Percentiles rank a stretch among this genome's conserved stretches.
Conservation (phyloP, 2,113 vertebrate genomes). For the Rhabdomys dilectus region DNA sequence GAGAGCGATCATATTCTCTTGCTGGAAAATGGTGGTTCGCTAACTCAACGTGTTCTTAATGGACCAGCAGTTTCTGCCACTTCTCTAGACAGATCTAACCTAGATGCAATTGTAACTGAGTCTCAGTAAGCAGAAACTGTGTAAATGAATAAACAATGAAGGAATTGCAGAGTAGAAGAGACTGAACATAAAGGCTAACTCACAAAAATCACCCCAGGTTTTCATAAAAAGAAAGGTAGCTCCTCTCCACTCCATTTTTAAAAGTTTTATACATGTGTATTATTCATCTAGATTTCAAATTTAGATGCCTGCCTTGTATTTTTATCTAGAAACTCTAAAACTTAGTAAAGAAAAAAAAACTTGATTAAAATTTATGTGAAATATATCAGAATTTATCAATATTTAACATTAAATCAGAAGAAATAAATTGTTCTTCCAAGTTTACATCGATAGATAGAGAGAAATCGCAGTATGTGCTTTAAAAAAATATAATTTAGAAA, state of each 20-base stretch:
- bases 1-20: background rate
- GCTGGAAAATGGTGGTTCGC: background rate
- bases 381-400: background rate
- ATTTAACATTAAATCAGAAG: background rate
- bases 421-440: constrained; percentile 43
- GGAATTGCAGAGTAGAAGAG: background rate
- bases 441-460: background rate
- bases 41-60: background rate
- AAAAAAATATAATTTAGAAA: constrained; percentile 52
- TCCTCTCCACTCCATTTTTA: background rate
- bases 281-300: constrained; percentile 48
- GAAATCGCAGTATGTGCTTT: constrained; percentile 1
- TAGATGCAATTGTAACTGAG: background rate
- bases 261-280: background rate
- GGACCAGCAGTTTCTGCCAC: background rate
- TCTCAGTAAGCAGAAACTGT: background rate
- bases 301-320: background rate
- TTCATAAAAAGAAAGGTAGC: background rate
- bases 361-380: background rate
- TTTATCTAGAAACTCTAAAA: constrained; percentile 22
- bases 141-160: background rate
- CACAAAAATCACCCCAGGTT: background rate
- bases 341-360: background rate
- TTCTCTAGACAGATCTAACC: background rate
- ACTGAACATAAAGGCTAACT: background rate